These are phyloP conservation scores for Drosophila ohnishii DNA, from an alignment of 1,140 invertebrate genomes.

Conservation along the genomic window DNA sequence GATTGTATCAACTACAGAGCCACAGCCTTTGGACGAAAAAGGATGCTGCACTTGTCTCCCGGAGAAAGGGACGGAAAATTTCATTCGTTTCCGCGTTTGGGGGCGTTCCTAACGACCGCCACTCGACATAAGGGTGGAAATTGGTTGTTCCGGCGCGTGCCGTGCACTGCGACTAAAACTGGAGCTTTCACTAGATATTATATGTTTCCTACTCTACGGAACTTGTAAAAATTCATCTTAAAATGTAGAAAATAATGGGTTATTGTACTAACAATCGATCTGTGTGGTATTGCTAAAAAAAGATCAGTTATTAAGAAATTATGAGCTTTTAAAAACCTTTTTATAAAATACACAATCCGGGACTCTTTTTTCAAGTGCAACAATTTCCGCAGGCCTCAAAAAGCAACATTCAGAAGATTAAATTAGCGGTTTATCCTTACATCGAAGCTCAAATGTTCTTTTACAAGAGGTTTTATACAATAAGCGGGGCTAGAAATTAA, in stretches of 20 bases:
- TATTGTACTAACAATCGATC: too few relatives aligned
- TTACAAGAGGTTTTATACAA: neutral
- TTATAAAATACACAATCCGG: neutral
- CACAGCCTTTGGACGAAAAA: conserved; percentile 67
- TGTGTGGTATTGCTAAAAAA: neutral
- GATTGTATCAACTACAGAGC: conserved; percentile 62
- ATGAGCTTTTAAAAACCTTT: neutral
- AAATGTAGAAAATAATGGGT: neutral
- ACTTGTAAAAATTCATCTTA: neutral
- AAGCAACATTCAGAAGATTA: conserved; percentile 48
- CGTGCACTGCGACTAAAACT: conserved; percentile 41
- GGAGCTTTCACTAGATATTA: neutral
- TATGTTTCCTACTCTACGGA: neutral
- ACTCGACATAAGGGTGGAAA: conserved; percentile 65
- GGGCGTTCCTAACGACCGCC: conserved; percentile 56
- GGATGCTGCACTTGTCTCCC: conserved; percentile 58
- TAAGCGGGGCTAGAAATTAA: too few relatives aligned
- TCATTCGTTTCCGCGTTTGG: conserved; percentile 54
- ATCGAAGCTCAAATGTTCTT: conserved; percentile 20
- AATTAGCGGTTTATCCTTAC: conserved; percentile 21
- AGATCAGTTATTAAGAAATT: too few relatives aligned
- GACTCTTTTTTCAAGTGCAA: conserved; percentile 6
- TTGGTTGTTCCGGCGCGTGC: conserved; percentile 31
- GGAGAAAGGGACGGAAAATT: conserved; percentile 69
- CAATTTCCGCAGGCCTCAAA: conserved; percentile 44